phyloP scores from a whole-genome alignment of 2,113 vertebrate species.

The Corydoras maculifer region DNA sequence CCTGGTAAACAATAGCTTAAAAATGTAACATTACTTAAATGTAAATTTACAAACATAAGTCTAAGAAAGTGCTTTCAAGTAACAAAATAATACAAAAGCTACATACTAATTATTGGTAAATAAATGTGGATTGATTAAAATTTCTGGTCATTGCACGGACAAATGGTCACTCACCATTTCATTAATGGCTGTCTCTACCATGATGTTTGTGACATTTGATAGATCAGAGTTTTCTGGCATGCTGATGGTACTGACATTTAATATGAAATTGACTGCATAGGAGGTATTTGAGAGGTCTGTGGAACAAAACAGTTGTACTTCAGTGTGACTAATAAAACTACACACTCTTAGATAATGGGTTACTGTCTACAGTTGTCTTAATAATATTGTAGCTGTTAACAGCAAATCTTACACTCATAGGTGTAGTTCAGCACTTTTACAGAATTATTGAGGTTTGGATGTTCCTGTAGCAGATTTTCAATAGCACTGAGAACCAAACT shows the following conservation, averaged over 20 bases:
- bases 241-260: constrained; percentile 13
- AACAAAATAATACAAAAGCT: too few species aligned
- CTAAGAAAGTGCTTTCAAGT: too few species aligned
- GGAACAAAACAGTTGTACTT: background rate
- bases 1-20: too few species aligned
- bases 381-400: constrained; percentile 14
- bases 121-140: too few species aligned
- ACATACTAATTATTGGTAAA: too few species aligned
- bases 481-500: constrained; percentile 15
- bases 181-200: constrained; percentile 1
- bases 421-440: background rate
- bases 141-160: too few species aligned
- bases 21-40: too few species aligned
- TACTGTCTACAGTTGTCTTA: background rate
- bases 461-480: background rate
- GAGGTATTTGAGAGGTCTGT: constrained; percentile 7
- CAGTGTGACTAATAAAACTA: background rate
- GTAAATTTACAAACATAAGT: too few species aligned
- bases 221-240: constrained; percentile 8
- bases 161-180: too few species aligned
- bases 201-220: background rate
- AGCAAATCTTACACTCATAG: background rate
- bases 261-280: constrained; percentile 9
- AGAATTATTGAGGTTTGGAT: background rate
- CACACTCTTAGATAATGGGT: background rate